Evolutionary conservation across 2,888 invertebrate genomes (phyloP).

Genomic region (Microplitis deprimator): DNA sequence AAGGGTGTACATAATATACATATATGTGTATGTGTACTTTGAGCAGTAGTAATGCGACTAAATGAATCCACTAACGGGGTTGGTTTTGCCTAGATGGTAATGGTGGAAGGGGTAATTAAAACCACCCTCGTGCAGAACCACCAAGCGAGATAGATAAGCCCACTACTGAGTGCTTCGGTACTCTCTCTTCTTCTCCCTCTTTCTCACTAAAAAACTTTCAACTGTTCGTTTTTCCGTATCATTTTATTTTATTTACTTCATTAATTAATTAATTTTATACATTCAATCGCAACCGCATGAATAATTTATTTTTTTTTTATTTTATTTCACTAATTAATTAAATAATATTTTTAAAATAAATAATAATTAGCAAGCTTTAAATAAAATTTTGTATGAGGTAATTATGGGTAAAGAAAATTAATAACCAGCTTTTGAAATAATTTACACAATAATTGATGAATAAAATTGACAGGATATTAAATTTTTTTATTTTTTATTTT

Average conservation of each 20-base stretch:
- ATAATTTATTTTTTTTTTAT: not conserved
- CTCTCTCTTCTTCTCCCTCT: slow-evolving; percentile 13
- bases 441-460: slow-evolving; percentile 25
- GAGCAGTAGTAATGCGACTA: slow-evolving; percentile 64
- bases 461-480: not conserved
- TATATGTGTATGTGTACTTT: slow-evolving; percentile 38
- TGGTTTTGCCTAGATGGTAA: slow-evolving; percentile 56
- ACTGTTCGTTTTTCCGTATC: slow-evolving; percentile 17
- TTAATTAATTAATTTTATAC: slow-evolving; percentile 40
- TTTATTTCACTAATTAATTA: not conserved
- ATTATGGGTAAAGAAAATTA: not conserved
- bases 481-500: not conserved
- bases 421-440: not conserved
- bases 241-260: slow-evolving; percentile 23
- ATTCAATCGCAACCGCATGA: not conserved
- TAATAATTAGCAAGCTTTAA: not conserved
- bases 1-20: slow-evolving; percentile 13
- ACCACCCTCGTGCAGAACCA: slow-evolving; percentile 51
- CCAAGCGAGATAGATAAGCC: slow-evolving; percentile 46
- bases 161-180: slow-evolving; percentile 44
- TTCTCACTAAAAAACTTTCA: slow-evolving; percentile 12
- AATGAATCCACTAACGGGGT: slow-evolving; percentile 70
- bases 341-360: not conserved
- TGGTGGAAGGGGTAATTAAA: slow-evolving; percentile 70
- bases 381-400: not conserved